Percentiles rank a stretch among this genome's conserved stretches.
Evolutionary conservation across 2,113 vertebrate genomes (phyloP).

Genomic region (Equus przewalskii): DNA sequence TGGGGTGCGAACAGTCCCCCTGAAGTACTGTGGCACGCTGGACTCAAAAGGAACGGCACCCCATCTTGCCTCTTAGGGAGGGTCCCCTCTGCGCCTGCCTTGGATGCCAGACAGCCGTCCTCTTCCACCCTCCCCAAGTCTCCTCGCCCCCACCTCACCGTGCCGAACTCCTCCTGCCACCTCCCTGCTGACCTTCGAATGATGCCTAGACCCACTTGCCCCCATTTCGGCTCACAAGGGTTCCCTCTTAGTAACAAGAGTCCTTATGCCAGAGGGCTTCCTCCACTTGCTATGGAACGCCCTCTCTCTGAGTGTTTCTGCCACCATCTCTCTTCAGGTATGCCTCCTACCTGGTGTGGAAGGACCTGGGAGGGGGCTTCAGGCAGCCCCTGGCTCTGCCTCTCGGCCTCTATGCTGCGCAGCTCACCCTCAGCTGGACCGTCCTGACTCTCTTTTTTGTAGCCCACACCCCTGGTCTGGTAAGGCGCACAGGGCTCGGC

Average conservation of each 20-base stretch:
- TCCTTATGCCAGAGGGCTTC: neutral
- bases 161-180: neutral
- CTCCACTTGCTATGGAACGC: neutral
- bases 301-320: neutral
- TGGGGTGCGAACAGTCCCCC: neutral
- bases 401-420: conserved; percentile 92
- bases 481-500: conserved; percentile 59
- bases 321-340: conserved; percentile 87
- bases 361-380: conserved; percentile 93
- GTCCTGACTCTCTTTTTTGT: conserved; percentile 93
- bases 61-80: neutral
- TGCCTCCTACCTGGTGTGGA: conserved; percentile 95
- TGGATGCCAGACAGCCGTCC: neutral
- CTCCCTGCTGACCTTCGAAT: neutral
- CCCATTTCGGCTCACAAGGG: neutral
- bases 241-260: neutral
- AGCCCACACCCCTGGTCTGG: conserved; percentile 90
- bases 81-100: neutral
- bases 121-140: neutral
- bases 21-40: neutral
- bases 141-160: neutral
- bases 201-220: neutral
- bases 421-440: conserved; percentile 93
- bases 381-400: conserved; percentile 89
- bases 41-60: neutral